These are phyloP conservation scores for Colletes gigas DNA, from an alignment of 1,140 invertebrate genomes.

Conservation along the genomic window DNA sequence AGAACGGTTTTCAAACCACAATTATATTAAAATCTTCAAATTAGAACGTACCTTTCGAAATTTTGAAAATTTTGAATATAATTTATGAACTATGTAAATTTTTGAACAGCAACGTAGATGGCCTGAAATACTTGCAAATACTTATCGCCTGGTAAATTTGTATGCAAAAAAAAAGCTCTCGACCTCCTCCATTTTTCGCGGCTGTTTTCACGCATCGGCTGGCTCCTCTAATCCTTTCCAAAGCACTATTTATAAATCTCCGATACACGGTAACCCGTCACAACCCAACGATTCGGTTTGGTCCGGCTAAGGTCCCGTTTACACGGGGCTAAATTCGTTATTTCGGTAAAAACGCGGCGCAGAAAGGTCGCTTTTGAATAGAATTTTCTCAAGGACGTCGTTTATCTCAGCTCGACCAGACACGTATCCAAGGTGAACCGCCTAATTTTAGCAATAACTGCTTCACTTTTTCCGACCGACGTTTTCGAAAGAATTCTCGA, in stretches of 20 bases:
- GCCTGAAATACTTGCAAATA: too few relatives aligned
- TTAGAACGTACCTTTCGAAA: too few relatives aligned
- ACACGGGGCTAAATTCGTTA: slow-evolving; percentile 16
- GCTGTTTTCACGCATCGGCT: not conserved
- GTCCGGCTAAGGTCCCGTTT: slow-evolving; percentile 11
- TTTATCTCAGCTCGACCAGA: not conserved
- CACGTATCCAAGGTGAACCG: not conserved
- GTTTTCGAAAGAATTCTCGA: not conserved
- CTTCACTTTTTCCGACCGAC: not conserved
- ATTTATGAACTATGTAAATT: too few relatives aligned
- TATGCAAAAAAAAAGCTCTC: not conserved
- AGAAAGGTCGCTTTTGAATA: slow-evolving; percentile 2
- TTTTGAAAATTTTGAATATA: too few relatives aligned
- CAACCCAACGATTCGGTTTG: slow-evolving; percentile 13
- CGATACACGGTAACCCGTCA: slow-evolving; percentile 24
- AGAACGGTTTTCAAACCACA: too few relatives aligned
- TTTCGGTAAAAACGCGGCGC: not conserved
- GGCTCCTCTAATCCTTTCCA: slow-evolving; percentile 17
- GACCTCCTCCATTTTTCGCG: not conserved
- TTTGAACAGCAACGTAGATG: too few relatives aligned
- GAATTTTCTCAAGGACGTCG: not conserved
- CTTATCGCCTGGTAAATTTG: too few relatives aligned
- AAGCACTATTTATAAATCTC: slow-evolving; percentile 37
- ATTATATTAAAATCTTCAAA: too few relatives aligned
- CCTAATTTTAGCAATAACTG: not conserved